Evolutionary conservation across 2,113 vertebrate genomes (phyloP), one percentile per base, ranked within the genome.

Genomic region (Polypterus bichir): DNA sequence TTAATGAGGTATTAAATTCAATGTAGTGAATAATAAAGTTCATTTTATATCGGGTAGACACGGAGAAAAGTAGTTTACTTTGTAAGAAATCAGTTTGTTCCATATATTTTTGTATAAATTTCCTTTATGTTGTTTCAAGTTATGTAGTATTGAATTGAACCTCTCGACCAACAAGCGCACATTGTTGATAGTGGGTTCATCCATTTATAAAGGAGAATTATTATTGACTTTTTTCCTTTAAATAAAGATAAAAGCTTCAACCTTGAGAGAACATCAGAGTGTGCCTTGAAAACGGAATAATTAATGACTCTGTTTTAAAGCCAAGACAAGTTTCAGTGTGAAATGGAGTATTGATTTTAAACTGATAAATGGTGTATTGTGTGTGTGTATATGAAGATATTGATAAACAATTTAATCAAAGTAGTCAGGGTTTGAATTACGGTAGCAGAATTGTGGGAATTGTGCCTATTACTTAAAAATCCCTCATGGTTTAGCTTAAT

Each of bases 201-300:
- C 63, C 64, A 62, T 71, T 71, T 71, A 65, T 66, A 65, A 71
- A 70, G 27, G 27, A 66, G 64, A 73, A 66, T 70, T 73, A 79
- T 82, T 83, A 84, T 82, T 81, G 82, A 84, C 69, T 66, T 60
- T 60, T 62, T 54, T 62, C 81, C 27, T 78, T 73, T 73, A 78
- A 84, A 76, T 80, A 80, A 77, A 81, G 81, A 82, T 80, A 80
- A 65, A 68, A 77, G 77, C 64, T 73, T 81, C 81, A 80, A 84
- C 81, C 81, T 82, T 84, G 81, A 81, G 27, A 27, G 80, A 70
- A 67, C 77, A 69, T 60, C 51, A 46, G 74, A 53, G 68, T 68
- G 72, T 71, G 75, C 73, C 57, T 68, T 48, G 73, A 59, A 68
- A 73, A 74, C 70, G 70, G 77, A 79, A 82, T 84, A 81, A 84